Evolutionary conservation across 1,140 invertebrate species (phyloP).

Genomic region (Ephestia elutella): DNA sequence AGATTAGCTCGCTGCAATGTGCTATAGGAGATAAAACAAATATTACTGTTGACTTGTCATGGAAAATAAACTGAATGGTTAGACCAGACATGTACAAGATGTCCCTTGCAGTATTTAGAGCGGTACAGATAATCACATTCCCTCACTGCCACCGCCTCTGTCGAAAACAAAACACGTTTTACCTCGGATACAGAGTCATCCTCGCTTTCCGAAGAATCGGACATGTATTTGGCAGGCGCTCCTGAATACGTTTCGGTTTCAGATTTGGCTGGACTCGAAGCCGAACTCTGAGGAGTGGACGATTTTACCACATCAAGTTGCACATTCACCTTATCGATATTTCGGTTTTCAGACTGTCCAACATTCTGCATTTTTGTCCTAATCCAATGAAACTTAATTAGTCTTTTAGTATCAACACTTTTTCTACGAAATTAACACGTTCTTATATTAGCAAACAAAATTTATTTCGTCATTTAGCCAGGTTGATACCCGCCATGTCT

Average conservation of each 20-base stretch:
- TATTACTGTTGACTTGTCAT: slow-evolving; percentile 33
- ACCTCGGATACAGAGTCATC: slow-evolving; percentile 95
- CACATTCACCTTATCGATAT: slow-evolving; percentile 81
- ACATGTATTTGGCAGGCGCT: slow-evolving; percentile 86
- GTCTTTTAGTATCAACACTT: slow-evolving; percentile 74
- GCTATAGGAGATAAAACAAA: slow-evolving; percentile 39
- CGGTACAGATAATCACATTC: slow-evolving; percentile 73
- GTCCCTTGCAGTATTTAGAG: slow-evolving; percentile 72
- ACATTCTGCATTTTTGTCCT: slow-evolving; percentile 92
- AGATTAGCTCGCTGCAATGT: slow-evolving; percentile 45
- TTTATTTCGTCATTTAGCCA: slow-evolving; percentile 80
- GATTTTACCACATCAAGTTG: slow-evolving; percentile 75
- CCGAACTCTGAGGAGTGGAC: slow-evolving; percentile 74
- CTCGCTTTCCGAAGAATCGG: slow-evolving; percentile 92
- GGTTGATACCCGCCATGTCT: slow-evolving; percentile 83
- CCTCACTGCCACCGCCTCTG: slow-evolving; percentile 71
- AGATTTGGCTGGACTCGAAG: slow-evolving; percentile 81
- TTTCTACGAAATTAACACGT: slow-evolving; percentile 72
- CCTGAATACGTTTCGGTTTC: slow-evolving; percentile 86
- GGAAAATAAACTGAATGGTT: slow-evolving; percentile 49
- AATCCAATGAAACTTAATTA: slow-evolving; percentile 77
- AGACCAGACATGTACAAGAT: slow-evolving; percentile 67
- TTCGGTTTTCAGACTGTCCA: slow-evolving; percentile 86
- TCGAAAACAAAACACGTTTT: slow-evolving; percentile 75
- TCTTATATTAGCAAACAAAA: slow-evolving; percentile 73